Evolutionary conservation across 2,888 invertebrate species (phyloP), one percentile per base, ranked within the genome.

Genomic region (Dolomedes plantarius): DNA sequence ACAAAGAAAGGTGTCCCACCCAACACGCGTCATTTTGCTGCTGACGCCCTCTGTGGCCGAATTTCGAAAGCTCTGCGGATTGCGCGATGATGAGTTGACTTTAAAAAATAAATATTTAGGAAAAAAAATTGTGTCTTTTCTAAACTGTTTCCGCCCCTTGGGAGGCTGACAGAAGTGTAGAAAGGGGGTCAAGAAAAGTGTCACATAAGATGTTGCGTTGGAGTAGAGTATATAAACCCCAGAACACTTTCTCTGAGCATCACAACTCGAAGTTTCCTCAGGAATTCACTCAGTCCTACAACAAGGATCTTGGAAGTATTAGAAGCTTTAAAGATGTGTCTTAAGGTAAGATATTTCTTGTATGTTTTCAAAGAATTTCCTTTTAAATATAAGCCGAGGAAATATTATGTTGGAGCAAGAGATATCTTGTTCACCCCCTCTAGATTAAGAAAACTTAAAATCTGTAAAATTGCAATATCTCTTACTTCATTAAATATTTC

Each of bases 41-140:
- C 29, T 77, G 23, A 85, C 83, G 83, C 83, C 83, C 83, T 73
- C 83, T 78, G 73, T 62, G 83, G 83, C 83, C 83, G 83, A 85
- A 39, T 85, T 85, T 85, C 83, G 73, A 73, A 85, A 85, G 62
- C 68, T 74, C 32, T 27, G 41, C 39, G 46, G 75, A 71, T 69
- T 64, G 46, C 41, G 27, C 16, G 31, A 67, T 13, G 27, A 27
- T 31, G 23, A 27, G 39, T 39, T 23, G 56, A 19, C 56, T 56
- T 11, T 23, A n/a, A 56, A 56, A 56, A 56, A 56, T 56, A 56
- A 56, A 56, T 23, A 56, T 23, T 2, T 16, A 23, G 19, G 23
- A 36, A 67, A 65, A 67, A 23, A 73, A 79, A 67, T 64, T 28
- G 23, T 41, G n/a, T 71, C 65, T 46, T 7, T 72, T 64, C 41